Percentiles rank a stretch among this genome's conserved stretches.
Evolutionary conservation across 92 coral and sea anemone genomes (phyloP).

Genomic region (Siderastrea radians): DNA sequence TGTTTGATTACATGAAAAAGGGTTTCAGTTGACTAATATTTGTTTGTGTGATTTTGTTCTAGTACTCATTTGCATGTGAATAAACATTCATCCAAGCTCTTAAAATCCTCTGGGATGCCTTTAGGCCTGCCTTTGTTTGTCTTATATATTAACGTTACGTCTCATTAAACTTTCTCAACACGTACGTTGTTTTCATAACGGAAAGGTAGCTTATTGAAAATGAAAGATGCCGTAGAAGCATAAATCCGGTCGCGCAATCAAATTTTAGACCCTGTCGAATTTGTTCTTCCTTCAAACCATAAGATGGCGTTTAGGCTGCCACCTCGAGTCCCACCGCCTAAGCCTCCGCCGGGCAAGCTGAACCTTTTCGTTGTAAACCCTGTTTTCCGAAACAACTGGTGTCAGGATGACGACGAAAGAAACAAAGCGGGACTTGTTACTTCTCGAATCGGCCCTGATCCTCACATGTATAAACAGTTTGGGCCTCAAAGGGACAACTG

Average conservation of each 20-base stretch:
- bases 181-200: conserved; percentile 10
- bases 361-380: conserved; percentile 18
- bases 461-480: neutral
- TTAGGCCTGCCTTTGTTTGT: conserved; percentile 3
- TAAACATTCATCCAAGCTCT: no score
- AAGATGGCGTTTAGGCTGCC: conserved; percentile 10
- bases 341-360: neutral
- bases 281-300: no score
- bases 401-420: conserved; percentile 12
- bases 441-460: neutral
- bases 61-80: neutral
- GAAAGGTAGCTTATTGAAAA: neutral
- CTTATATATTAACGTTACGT: neutral
- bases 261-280: neutral
- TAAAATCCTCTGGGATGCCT: neutral
- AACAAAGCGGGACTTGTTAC: neutral
- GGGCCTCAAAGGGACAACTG: neutral
- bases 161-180: conserved; percentile 12
- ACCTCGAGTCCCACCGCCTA: neutral
- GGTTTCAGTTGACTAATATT: neutral
- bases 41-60: neutral
- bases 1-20: neutral
- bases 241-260: neutral
- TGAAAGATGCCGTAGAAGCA: neutral
- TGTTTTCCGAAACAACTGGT: conserved; percentile 29